Base-by-base conservation (phyloP, 30 jellyfish, hydroid and myxozoan species). In the Turritopsis dohrnii region DNA sequence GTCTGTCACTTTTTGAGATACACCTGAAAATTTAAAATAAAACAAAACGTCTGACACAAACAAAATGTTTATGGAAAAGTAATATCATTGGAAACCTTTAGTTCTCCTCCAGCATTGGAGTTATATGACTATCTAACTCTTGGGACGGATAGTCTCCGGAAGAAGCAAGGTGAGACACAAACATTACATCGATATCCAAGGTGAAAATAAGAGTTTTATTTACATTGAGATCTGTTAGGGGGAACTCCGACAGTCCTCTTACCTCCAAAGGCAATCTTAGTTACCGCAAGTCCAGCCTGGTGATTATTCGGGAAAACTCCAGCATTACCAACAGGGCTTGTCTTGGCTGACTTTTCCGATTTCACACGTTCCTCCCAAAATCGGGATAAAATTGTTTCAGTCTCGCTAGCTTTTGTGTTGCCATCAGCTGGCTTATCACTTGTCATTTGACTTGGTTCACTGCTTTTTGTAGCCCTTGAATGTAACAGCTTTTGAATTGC, bases 401-500 rank as follows among this genome's bases (percentile, higher is more conserved):
- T 30, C 27, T 16, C 65, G 21, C 71, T n/a, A 16, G 27, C 65
- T 23, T 21, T 30, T 19, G 9, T 27, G 24, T 29, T 74, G 28
- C n/a, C 9, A 16, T 74, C 65, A 29, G 83, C 65, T 9, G 24
- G 27, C 24, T 74, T 74, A 27, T 26, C 54, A n/a, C 18, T 52
- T 74, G 83, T 71, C 18, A 71, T 9, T 23, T 23, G 54, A 23
- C 9, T 52, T 9, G 28, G 16, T 23, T 74, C 65, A 0, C 27
- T 29, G 41, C 54, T 28, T 29, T 80, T 80, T 23, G 52, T 53
- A n/a, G 41, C 52, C 25, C 90, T 79, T 16, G 90, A 74, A 66
- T 84, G 90, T 19, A 84, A 54, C n/a, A 84, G 81, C 53, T 71
- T 84, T 75, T 76, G 88, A 21, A 77, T 84, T n/a, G 90, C 90